These are phyloP conservation scores for Peromyscus maniculatus DNA, from an alignment of 2,113 vertebrate genomes.

Conservation along the genomic window DNA sequence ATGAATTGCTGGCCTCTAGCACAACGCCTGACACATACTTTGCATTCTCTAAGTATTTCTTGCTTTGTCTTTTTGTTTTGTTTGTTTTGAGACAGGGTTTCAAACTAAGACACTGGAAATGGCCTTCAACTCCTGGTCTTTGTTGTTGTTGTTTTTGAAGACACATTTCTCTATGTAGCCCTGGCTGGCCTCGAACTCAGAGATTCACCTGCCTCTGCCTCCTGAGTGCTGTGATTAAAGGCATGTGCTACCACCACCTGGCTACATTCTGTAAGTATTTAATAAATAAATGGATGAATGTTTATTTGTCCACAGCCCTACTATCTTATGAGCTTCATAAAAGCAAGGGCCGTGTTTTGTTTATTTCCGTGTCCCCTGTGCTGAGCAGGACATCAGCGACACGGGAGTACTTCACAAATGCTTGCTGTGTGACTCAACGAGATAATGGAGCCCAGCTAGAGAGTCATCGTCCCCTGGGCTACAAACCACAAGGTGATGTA, in stretches of 20 bases:
- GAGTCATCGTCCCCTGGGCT: neutral
- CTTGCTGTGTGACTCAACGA: constrained; percentile 1
- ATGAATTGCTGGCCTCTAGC: neutral
- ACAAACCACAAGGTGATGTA: neutral
- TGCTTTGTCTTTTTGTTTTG: neutral
- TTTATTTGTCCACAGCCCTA: neutral
- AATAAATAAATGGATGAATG: constrained; percentile 2
- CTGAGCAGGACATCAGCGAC: neutral
- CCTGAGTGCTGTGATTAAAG: neutral
- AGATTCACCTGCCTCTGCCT: neutral
- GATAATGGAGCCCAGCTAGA: neutral
- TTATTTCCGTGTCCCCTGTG: constrained; percentile 38
- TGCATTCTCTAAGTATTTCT: neutral
- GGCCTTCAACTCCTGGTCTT: too few species aligned
- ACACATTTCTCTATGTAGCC: neutral
- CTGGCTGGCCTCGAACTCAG: neutral
- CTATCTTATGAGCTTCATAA: constrained; percentile 41
- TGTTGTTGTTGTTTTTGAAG: too few species aligned
- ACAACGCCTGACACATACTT: neutral
- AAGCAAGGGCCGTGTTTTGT: constrained; percentile 2
- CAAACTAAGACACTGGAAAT: too few species aligned
- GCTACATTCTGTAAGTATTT: neutral
- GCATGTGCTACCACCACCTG: neutral
- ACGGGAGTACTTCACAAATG: neutral
- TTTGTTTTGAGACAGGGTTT: neutral